Conservation (phyloP, 2,888 invertebrate species). For the Drosophila anomalata region DNA sequence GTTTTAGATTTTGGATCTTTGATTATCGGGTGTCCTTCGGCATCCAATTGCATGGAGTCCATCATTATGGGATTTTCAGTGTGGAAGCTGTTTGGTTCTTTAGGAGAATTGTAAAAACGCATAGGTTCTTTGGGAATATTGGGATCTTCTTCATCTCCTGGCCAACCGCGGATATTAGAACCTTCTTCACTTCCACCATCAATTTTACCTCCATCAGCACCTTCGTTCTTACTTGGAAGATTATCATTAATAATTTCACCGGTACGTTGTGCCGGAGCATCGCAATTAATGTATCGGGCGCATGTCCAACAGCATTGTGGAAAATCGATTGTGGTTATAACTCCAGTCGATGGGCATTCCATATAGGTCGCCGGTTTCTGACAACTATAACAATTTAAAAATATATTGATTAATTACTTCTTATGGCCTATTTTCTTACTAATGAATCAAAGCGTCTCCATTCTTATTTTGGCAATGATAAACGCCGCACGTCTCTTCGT, state of each 20-base stretch:
- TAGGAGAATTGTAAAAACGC: no score
- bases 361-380: background rate
- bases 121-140: no score
- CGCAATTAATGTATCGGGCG: background rate
- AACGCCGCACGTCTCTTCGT: background rate
- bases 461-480: background rate
- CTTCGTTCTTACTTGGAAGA: no score
- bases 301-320: slow-evolving; percentile 10
- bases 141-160: no score
- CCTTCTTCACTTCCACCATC: no score
- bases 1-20: no score
- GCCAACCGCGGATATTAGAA: no score
- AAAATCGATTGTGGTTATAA: background rate
- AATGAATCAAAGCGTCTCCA: background rate
- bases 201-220: no score
- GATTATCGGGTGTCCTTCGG: background rate
- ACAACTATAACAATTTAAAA: background rate
- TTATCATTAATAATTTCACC: no score
- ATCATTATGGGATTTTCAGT: background rate
- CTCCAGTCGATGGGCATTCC: accelerated
- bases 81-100: no score
- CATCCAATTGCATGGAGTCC: background rate
- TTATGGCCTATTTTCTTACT: background rate
- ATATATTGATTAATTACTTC: background rate
- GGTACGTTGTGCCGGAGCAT: no score